These are phyloP conservation scores for Macrotis lagotis DNA, from an alignment of 2,113 vertebrate species.

Conservation along the genomic window DNA sequence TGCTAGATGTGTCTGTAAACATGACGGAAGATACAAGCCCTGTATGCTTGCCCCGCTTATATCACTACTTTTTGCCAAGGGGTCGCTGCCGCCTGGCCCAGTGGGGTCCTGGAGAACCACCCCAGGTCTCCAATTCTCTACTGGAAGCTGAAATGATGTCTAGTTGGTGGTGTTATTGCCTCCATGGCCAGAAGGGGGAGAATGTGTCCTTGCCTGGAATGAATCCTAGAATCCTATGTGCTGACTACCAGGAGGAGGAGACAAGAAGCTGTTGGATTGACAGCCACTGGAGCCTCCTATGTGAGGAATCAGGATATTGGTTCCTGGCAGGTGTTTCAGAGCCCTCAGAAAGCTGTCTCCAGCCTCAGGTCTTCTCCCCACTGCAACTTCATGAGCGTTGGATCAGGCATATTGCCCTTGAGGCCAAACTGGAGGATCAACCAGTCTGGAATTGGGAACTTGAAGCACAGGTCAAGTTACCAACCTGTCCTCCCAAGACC, in stretches of 20 bases:
- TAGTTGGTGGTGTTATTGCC: conserved; percentile 76
- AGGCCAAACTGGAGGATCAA: conserved; percentile 72
- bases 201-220: conserved; percentile 54
- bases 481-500: conserved; percentile 59
- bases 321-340: conserved; percentile 66
- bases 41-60: conserved; percentile 64
- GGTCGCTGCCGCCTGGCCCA: conserved; percentile 71
- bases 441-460: conserved; percentile 72
- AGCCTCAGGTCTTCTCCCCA: conserved; percentile 65
- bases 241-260: conserved; percentile 72
- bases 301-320: conserved; percentile 72
- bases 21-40: conserved; percentile 49
- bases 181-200: conserved; percentile 61
- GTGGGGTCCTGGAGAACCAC: conserved; percentile 65
- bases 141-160: conserved; percentile 67
- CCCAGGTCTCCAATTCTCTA: not conserved
- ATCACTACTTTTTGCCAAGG: conserved; percentile 73
- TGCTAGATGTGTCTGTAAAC: conserved; percentile 67
- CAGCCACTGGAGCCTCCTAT: conserved; percentile 70
- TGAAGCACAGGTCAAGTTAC: conserved; percentile 49
- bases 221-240: conserved; percentile 61
- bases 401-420: conserved; percentile 70
- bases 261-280: conserved; percentile 64
- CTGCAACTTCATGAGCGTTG: conserved; percentile 65
- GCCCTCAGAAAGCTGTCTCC: conserved; percentile 49